These are phyloP conservation scores for Epirrhoe alternata DNA, from an alignment of 2,888 invertebrate genomes.

Conservation along the genomic window DNA sequence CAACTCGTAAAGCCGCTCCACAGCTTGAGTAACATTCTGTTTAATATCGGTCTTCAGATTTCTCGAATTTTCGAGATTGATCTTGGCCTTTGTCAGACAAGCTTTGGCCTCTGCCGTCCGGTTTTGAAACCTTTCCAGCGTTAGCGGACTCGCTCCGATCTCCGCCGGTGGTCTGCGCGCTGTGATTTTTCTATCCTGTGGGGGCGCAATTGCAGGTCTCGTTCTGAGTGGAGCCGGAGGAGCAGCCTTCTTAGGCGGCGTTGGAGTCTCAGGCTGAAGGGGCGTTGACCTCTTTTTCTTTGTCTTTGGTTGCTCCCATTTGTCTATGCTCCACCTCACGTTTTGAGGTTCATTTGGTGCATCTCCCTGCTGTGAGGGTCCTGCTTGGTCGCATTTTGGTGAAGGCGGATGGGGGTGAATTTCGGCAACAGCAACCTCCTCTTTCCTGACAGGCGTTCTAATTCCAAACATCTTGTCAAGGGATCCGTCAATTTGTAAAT, in stretches of 20 bases:
- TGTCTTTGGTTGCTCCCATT: background rate
- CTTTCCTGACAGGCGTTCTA: background rate
- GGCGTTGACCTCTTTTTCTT: too few species aligned
- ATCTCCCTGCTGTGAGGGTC: background rate
- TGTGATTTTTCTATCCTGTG: background rate
- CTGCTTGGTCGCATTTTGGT: background rate
- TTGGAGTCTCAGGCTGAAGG: background rate
- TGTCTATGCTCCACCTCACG: background rate
- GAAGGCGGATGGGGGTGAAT: background rate
- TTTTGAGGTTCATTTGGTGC: background rate
- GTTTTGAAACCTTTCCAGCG: background rate
- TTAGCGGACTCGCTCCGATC: background rate
- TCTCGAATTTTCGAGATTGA: background rate
- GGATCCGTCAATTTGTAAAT: too few species aligned
- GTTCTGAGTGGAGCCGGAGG: background rate
- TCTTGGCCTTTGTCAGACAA: background rate
- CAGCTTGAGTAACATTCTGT: background rate
- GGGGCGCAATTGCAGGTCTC: background rate
- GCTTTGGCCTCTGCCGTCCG: background rate
- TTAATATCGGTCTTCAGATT: background rate
- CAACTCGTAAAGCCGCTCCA: background rate
- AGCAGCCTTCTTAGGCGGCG: background rate
- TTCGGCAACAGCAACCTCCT: background rate
- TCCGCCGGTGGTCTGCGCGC: background rate
- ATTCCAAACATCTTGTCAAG: background rate